phyloP scores from a whole-genome alignment of 2,797 vertebrate genomes.

The Muscicapa comitata region DNA sequence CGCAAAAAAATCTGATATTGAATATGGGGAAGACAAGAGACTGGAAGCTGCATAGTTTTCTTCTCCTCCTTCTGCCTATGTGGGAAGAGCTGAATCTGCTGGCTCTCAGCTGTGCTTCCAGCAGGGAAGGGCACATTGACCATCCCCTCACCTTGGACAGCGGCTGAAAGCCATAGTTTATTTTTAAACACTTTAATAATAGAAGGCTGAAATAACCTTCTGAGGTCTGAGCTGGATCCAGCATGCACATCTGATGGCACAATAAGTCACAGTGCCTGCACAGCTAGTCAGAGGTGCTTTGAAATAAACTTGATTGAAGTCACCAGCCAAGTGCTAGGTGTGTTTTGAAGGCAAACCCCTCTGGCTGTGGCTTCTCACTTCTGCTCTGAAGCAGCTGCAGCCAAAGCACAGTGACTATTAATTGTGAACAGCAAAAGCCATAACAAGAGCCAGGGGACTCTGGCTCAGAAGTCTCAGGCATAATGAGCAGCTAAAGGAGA shows the following conservation, averaged over 20 bases:
- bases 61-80: not conserved
- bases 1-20: not conserved
- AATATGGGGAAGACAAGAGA: not conserved
- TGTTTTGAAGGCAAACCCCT: not conserved
- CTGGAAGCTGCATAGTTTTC: not conserved
- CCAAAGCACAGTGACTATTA: not conserved
- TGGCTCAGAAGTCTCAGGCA: not conserved
- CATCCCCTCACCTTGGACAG: conserved; percentile 25
- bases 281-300: not conserved
- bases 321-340: not conserved
- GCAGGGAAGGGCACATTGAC: not conserved
- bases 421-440: not conserved
- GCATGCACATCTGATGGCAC: not conserved
- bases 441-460: not conserved
- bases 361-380: not conserved
- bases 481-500: not conserved
- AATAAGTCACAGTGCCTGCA: not conserved
- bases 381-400: not conserved
- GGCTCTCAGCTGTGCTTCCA: not conserved
- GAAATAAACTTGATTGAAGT: conserved; percentile 11
- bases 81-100: not conserved
- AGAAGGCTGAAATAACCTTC: conserved; percentile 42
- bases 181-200: conserved; percentile 45
- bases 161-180: not conserved
- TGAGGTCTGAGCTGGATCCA: not conserved